Conservation (phyloP, 2,113 vertebrate genomes). For the Nymphicus hollandicus region DNA sequence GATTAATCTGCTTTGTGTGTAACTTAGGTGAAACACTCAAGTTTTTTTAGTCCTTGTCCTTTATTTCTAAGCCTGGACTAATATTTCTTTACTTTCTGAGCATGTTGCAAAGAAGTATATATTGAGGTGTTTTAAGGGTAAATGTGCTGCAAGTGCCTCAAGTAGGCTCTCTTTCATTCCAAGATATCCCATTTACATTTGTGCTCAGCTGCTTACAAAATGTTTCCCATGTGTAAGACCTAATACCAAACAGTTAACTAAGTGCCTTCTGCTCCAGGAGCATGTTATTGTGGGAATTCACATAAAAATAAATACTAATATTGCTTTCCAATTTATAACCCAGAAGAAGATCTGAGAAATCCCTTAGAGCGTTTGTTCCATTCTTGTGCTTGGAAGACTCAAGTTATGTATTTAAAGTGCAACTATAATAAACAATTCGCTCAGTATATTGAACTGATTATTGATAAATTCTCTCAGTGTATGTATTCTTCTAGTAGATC, state of each 20-base stretch:
- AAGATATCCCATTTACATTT: neutral
- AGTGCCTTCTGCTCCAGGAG: neutral
- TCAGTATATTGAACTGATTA: neutral
- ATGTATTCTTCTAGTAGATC: neutral
- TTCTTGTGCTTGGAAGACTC: neutral
- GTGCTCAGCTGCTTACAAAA: neutral
- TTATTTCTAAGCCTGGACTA: neutral
- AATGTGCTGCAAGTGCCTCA: neutral
- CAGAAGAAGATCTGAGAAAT: neutral
- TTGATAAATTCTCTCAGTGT: neutral
- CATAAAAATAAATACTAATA: neutral
- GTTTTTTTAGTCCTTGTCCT: neutral
- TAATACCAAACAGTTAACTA: neutral
- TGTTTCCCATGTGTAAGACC: neutral
- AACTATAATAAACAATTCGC: neutral
- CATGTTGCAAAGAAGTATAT: neutral
- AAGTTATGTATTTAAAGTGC: neutral
- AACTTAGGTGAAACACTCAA: neutral
- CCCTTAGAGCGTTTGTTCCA: neutral
- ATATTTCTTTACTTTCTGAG: neutral
- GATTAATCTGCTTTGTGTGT: neutral
- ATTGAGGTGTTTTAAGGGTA: neutral
- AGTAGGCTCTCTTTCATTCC: neutral
- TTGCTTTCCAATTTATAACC: neutral
- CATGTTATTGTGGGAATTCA: neutral